Base-by-base conservation (phyloP, 2,888 invertebrate species). In the Oscheius onirici region DNA sequence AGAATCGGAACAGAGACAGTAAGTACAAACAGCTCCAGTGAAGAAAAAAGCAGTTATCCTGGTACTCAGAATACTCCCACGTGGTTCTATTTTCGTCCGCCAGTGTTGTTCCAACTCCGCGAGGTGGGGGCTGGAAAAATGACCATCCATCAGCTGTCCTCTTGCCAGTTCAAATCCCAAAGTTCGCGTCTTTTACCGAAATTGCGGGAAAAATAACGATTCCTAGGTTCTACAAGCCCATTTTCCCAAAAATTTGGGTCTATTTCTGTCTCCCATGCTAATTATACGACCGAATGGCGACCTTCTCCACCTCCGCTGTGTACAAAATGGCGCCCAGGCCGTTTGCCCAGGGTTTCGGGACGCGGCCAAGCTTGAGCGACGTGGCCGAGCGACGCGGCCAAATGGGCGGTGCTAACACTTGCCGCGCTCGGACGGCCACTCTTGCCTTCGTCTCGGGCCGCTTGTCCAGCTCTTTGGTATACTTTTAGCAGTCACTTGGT, bases 261-360 rank as follows among this genome's bases (percentile, higher is more conserved):
- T 34, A 34, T 34, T 34, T 34, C n/a, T 34, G 34, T 15, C 11
- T 26, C 54, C 24, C 26, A 55, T 55, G 54, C 54, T 55, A 55
- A 55, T 55, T 55, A 55, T 55, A 55, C 22, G 24, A 22, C n/a
- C 54, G 13, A 26, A 8, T 10, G 34, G 54, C 54, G 54, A 15
- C 55, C 55, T 34, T 34, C 34, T 34, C 34, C 34, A 6, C 26
- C 55, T 34, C 6, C 49, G 22, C 49, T 63, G 63, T 63, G 63
- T 63, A 63, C 63, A 24, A 52, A 58, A 57, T 57, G 44, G 43
- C 61, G 26, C 22, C 44, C 49, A 24, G 20, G 55, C 28, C 55
- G 55, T 51, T 22, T 65, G 60, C 72, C 72, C 74, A 26, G 65
- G 68, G 69, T 73, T 73, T 65, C 49, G 70, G n/a, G 70, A 70